Base-by-base conservation (phyloP, 2,888 invertebrate species). In the Allophyes oxyacanthae region DNA sequence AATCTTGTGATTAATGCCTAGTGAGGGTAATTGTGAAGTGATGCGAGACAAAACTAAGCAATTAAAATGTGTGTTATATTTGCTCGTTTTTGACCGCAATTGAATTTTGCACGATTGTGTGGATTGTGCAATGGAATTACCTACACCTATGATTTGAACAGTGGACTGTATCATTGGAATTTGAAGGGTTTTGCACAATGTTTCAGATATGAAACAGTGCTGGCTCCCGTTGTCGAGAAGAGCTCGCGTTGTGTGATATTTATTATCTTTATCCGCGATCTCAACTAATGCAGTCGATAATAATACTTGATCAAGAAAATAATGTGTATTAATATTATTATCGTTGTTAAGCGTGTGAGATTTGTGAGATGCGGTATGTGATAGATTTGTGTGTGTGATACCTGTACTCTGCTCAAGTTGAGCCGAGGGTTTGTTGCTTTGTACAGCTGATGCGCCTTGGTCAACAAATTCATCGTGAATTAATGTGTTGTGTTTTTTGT, bases 221-320 rank as follows among this genome's bases (percentile, higher is more conserved):
- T 66, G 61, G 30, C 75, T 72, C 1, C 72, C 70, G 34, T 56
- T 70, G 32, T 72, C 72, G 8, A 70, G 38, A 2, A 72, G 43
- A 0, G 64, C 68, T 7, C 73, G 64, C 0, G 30, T 43, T 37
- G 53, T 69, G 13, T 67, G 59, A 53, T 61, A 64, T 33, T 45
- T 36, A 33, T 65, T 57, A 8, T 60, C 28, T 7, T 26, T 34
- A 33, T 64, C 64, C 6, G 51, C 51, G 1, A 68, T 36, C 2
- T 66, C 62, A 9, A 73, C 58, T 38, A 72, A 46, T 4, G 72
- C 73, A 5, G 76, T 76, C 0, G 69, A 70, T 13, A 75, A 42
- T 36, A 72, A 58, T n/a, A 69, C 69, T 10, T 9, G 25, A n/a
- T 56, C 20, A 10, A 4, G 0, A 20, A 46, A 42, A 33, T 36